Evolutionary conservation across 2,797 vertebrate species (phyloP), one percentile per base, ranked within the genome.

Genomic region (Eurystomus glaucurus): DNA sequence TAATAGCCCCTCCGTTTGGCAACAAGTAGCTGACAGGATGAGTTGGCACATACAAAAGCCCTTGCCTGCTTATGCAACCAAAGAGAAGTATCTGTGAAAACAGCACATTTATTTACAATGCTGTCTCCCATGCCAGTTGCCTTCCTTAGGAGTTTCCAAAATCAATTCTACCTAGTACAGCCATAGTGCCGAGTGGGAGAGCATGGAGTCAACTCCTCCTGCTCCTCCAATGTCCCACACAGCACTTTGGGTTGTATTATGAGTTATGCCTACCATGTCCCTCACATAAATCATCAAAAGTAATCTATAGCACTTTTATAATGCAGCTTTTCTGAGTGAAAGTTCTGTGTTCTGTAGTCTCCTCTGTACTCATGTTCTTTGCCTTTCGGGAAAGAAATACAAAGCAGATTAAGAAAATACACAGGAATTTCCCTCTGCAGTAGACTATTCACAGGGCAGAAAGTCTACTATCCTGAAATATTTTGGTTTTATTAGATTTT

Each of bases 141-240:
- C 25, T 78, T 33, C 10, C 33, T 46, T 41, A 25, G 62, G 50
- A 60, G 20, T 51, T 91, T 79, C 69, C 69, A 81, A 72, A 72
- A 45, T 10, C n/a, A 37, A 0, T 29, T 62, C 15, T 51, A 68
- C 37, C 45, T n/a, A 4, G 12, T 11, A 8, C n/a, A 39, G 28
- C 28, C 61, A 4, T 4, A 41, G 46, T 6, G 9, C 46, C 1
- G 6, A 52, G 33, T 43, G 39, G 45, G 23, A 58, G 66, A 65
- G 25, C 15, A 21, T 23, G 14, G 58, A 57, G 43, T 6, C 2
- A 10, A 1, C 6, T 58, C 14, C 3, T 10, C 6, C 46, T 45
- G 12, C 33, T 35, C 2, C 15, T 6, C 14, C 28, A 51, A 0
- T 0, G 9, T 8, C 19, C 17, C 50, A 39, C 15, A 15, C n/a